These are phyloP conservation scores for Ophion ventricosus DNA, from an alignment of 2,888 invertebrate species.

Conservation along the genomic window DNA sequence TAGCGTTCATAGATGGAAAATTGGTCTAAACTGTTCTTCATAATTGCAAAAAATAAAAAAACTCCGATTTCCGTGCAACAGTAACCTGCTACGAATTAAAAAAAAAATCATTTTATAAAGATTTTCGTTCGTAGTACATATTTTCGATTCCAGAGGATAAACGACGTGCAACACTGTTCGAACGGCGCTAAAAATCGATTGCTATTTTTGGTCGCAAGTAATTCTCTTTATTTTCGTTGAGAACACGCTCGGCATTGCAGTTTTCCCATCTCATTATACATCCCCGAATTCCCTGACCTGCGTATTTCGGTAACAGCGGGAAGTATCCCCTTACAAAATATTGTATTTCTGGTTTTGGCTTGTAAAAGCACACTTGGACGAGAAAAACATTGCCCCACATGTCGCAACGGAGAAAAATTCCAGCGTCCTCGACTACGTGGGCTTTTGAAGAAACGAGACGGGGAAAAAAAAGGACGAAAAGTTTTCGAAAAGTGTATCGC, in stretches of 20 bases:
- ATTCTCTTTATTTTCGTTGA: conserved; percentile 14
- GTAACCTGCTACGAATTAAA: too few species aligned
- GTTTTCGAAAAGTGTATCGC: conserved; percentile 32
- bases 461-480: conserved; percentile 37
- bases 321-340: conserved; percentile 75
- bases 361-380: conserved; percentile 39
- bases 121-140: too few species aligned
- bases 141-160: too few species aligned
- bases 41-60: too few species aligned
- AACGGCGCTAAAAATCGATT: too few species aligned
- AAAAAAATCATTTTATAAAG: too few species aligned
- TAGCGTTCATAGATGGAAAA: too few species aligned
- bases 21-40: too few species aligned
- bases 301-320: conserved; percentile 66
- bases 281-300: conserved; percentile 7
- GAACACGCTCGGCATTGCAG: conserved; percentile 65
- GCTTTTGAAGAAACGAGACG: conserved; percentile 35
- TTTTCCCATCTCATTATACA: conserved; percentile 69
- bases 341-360: conserved; percentile 72
- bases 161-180: too few species aligned
- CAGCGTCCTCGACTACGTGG: conserved; percentile 51
- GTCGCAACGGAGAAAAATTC: conserved; percentile 60
- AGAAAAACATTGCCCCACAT: conserved; percentile 72
- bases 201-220: conserved; percentile 3
- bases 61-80: too few species aligned